Percentiles rank a stretch among this genome's conserved stretches.
phyloP scores from a whole-genome alignment of 2,888 invertebrate genomes.

The Steinernema hermaphroditum region DNA sequence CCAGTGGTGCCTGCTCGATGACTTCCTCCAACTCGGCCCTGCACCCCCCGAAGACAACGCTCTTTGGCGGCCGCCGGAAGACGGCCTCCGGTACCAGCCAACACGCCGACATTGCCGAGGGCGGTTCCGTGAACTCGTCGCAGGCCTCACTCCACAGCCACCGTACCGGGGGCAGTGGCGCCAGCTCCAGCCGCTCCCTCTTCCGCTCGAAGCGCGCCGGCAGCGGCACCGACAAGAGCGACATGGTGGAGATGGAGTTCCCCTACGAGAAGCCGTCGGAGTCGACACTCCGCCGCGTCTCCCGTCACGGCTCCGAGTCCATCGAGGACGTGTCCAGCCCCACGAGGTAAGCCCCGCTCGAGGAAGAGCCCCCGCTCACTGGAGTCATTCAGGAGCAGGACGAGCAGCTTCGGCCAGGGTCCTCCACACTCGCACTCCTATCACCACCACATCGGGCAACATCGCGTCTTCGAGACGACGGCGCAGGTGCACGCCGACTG shows the following conservation, averaged over 20 bases:
- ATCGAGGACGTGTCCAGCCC: conserved; percentile 3
- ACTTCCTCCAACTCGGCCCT: conserved; percentile 6
- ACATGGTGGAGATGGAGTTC: conserved; percentile 13
- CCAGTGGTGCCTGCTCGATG: not conserved
- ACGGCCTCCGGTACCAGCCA: not conserved
- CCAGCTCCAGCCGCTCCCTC: not conserved
- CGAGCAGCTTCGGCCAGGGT: conserved; percentile 5
- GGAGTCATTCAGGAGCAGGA: conserved; percentile 6
- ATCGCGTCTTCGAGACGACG: not conserved
- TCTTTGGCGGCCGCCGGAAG: not conserved
- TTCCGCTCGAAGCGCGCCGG: not conserved
- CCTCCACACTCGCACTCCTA: conserved; percentile 4
- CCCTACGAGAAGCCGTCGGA: not conserved
- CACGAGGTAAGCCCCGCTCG: not conserved
- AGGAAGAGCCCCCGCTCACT: too few species aligned
- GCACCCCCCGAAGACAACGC: not conserved
- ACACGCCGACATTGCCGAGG: conserved; percentile 1
- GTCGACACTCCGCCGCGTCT: not conserved
- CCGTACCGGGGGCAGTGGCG: not conserved
- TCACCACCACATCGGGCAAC: not conserved
- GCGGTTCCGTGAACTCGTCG: conserved; percentile 7
- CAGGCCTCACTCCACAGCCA: conserved; percentile 17
- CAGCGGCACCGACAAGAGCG: not conserved
- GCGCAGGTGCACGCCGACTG: not conserved
- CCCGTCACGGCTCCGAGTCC: not conserved